Percentiles rank a stretch among this genome's conserved stretches.
phyloP scores from a whole-genome alignment of 1,140 invertebrate species.

The Nomia melanderi region DNA sequence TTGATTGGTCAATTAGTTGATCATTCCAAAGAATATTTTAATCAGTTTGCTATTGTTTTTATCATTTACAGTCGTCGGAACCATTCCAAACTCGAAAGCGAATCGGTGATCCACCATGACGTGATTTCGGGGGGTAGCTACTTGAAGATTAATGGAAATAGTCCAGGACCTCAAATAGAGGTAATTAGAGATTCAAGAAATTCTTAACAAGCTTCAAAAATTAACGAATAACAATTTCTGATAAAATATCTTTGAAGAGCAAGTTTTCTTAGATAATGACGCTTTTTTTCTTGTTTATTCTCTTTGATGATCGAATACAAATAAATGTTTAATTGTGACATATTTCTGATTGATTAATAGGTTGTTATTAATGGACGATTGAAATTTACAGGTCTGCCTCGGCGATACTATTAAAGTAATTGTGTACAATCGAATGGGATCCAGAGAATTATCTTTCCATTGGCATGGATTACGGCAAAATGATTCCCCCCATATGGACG shows the following conservation, averaged over 20 bases:
- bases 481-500: slow-evolving; percentile 81
- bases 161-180: slow-evolving; percentile 92
- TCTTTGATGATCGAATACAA: no score
- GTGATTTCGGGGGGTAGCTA: background rate
- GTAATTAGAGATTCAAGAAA: slow-evolving; percentile 75
- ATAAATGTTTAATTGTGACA: no score
- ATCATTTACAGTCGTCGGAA: slow-evolving; percentile 33
- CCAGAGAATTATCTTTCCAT: slow-evolving; percentile 70
- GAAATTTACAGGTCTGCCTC: slow-evolving; percentile 85
- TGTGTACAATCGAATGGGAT: slow-evolving; percentile 82
- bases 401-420: slow-evolving; percentile 85
- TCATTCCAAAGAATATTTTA: no score
- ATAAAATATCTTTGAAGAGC: no score
- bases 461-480: slow-evolving; percentile 76
- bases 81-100: background rate
- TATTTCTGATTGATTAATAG: no score
- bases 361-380: background rate
- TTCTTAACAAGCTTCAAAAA: background rate
- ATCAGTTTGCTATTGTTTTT: no score
- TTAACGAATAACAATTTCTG: background rate
- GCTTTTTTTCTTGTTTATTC: no score
- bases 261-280: no score
- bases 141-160: slow-evolving; percentile 86
- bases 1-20: no score
- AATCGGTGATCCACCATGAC: background rate